Conservation (phyloP, 2,113 vertebrate genomes). For the Globicephala melas region DNA sequence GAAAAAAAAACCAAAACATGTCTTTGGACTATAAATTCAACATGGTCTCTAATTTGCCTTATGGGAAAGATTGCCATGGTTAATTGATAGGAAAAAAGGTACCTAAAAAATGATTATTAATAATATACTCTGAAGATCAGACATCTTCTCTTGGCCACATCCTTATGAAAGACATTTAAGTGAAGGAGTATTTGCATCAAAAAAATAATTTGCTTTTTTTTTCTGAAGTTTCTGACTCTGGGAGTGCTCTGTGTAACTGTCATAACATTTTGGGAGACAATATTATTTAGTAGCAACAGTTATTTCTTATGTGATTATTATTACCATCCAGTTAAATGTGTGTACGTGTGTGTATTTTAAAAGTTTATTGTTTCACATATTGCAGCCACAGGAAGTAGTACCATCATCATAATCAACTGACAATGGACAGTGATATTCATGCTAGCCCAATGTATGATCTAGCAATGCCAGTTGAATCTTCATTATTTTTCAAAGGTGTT, state of each 20-base stretch:
- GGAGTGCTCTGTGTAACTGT: neutral
- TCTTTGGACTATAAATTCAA: neutral
- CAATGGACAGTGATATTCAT: neutral
- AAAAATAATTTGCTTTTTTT: conserved; percentile 11
- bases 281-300: neutral
- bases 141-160: neutral
- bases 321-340: neutral
- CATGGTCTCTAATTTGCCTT: neutral
- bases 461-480: neutral
- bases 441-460: neutral
- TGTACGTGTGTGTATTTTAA: neutral
- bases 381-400: neutral
- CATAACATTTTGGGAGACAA: neutral
- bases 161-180: neutral
- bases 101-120: neutral
- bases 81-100: neutral
- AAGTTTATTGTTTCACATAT: neutral
- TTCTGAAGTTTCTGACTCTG: neutral
- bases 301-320: conserved; percentile 4
- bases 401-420: neutral
- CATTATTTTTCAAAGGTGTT: neutral
- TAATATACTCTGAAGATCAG: neutral
- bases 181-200: neutral
- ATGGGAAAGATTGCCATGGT: neutral
- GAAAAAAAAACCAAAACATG: fast-evolving